These are phyloP conservation scores for Stomorhina lunata DNA, from an alignment of 2,888 invertebrate genomes.

Conservation along the genomic window DNA sequence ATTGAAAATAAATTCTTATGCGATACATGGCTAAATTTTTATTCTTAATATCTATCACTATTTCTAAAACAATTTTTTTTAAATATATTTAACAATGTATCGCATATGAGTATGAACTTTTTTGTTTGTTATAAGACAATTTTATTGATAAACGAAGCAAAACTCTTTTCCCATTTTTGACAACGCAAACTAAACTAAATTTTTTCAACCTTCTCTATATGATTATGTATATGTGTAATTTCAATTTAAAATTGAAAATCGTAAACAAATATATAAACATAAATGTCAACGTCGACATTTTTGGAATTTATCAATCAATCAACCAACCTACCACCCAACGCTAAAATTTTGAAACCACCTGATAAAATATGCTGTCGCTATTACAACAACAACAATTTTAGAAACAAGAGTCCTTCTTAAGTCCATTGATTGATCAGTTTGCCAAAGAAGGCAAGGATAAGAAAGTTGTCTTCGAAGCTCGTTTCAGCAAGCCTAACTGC, in stretches of 20 bases:
- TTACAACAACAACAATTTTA: slow-evolving; percentile 77
- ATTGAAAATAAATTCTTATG: slow-evolving; percentile 8
- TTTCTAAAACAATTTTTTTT: slow-evolving; percentile 17
- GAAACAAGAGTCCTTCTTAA: slow-evolving; percentile 97
- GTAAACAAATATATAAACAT: slow-evolving; percentile 51
- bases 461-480: slow-evolving; percentile 94
- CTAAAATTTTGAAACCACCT: no score
- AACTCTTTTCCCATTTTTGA: slow-evolving; percentile 79
- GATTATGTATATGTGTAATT: no score
- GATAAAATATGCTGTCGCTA: not conserved
- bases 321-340: slow-evolving; percentile 51
- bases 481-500: slow-evolving; percentile 97
- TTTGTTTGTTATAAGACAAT: slow-evolving; percentile 58
- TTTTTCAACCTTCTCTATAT: slow-evolving; percentile 40
- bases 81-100: slow-evolving; percentile 57
- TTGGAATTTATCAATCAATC: slow-evolving; percentile 69
- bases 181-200: slow-evolving; percentile 73
- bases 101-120: slow-evolving; percentile 53
- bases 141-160: slow-evolving; percentile 47
- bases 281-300: slow-evolving; percentile 6
- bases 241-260: slow-evolving; percentile 49
- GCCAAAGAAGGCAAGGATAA: slow-evolving; percentile 98
- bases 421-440: slow-evolving; percentile 95
- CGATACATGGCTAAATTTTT: slow-evolving; percentile 39
- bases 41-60: not conserved